Base-by-base conservation (phyloP, 2,888 invertebrate species). In the Steinernema hermaphroditum region DNA sequence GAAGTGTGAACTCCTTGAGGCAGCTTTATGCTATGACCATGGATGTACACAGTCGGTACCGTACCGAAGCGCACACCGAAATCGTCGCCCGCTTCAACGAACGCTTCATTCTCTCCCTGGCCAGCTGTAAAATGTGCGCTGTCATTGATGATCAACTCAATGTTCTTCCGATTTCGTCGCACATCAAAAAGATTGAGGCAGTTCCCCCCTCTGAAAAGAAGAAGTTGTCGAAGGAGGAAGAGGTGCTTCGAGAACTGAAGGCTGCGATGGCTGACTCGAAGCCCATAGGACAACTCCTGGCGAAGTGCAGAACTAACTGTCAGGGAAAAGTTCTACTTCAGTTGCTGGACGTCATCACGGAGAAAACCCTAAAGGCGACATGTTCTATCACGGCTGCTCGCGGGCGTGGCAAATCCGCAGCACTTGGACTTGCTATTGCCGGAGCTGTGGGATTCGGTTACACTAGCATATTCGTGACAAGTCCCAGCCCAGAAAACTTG, bases 401-500 rank as follows among this genome's bases (percentile, higher is more conserved):
- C 89, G 86, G 98, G 44, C 91, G 98, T 72, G 98, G 98, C 79
- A 99, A 99, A 89, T 98, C 97, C 0, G 98, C 98, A 0, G 94
- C 96, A 2, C 89, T 99, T 54, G 83, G 85, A 0, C 89, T 99
- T 24, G 92, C 96, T 0, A 92, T 99, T 19, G 92, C 90, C 44
- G 88, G 89, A 29, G 90, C 90, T 29, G 87, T 90, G 22, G 89
- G 88, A 14, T 89, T 89, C 83, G 89, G 92, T 34, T 93, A 93
- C 87, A 93, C 94, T 46, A 96, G 95, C 87, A 93, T 96, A 76
- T 97, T 95, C 89, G 95, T 98, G 44, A 96, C 98, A 0, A 94
- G 96, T 71, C 98, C 98, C 0, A 93, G 94, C 87, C 97, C 98
- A 0, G 98, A 98, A 88, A 98, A 99, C 89, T 90, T 98, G 86